Conservation (phyloP, 2,113 vertebrate species). For the Oriolus oriolus region DNA sequence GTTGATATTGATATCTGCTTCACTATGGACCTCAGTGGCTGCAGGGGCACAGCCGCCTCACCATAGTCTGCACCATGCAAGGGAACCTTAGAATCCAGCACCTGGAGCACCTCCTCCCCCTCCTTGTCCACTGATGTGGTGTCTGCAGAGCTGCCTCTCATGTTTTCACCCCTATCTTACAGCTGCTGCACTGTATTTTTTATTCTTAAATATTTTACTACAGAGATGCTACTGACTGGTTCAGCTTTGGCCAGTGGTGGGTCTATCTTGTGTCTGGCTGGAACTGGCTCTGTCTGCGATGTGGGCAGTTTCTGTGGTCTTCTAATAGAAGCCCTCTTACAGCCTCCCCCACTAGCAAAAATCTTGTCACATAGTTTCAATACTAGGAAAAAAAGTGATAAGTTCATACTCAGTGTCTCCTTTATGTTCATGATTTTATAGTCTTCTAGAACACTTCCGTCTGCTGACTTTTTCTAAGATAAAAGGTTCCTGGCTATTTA, state of each 20-base stretch:
- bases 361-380: not conserved
- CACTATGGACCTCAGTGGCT: not conserved
- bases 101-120: rapidly evolving
- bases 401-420: not conserved
- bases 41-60: not conserved
- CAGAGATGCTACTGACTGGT: not conserved
- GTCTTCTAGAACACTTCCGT: not conserved
- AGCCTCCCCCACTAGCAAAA: not conserved
- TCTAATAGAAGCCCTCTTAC: not conserved
- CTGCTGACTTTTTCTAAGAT: not conserved
- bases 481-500: not conserved
- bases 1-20: not conserved
- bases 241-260: not conserved
- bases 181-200: not conserved
- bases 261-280: not conserved
- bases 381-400: not conserved
- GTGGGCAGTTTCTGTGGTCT: not conserved
- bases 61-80: rapidly evolving
- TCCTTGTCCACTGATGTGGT: not conserved
- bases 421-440: not conserved
- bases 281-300: not conserved
- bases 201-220: not conserved
- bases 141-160: not conserved
- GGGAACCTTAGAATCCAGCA: no score
- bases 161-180: not conserved